Conservation (phyloP, 2,113 vertebrate genomes). For the Podilymbus podiceps region DNA sequence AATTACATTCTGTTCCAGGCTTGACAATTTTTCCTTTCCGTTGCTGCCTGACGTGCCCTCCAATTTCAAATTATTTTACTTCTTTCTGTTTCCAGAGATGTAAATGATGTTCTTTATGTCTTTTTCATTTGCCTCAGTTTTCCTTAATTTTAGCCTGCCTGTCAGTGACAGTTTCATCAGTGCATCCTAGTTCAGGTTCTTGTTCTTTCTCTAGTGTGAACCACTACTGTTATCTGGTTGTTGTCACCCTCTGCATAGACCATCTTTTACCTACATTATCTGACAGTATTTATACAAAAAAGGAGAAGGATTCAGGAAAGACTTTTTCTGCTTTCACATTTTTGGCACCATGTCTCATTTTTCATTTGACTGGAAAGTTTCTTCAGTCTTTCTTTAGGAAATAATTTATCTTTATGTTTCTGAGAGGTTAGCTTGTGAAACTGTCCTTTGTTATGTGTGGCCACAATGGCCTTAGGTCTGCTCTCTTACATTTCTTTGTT, state of each 20-base stretch:
- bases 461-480: not conserved
- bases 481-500: not conserved
- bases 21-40: not conserved
- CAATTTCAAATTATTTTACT: not conserved
- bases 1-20: not conserved
- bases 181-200: not conserved
- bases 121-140: not conserved
- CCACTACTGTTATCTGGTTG: not conserved
- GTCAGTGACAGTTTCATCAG: not conserved
- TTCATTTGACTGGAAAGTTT: not conserved
- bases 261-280: not conserved
- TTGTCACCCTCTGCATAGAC: not conserved
- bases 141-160: not conserved
- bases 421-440: not conserved
- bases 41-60: not conserved
- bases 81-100: not conserved
- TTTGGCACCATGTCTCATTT: not conserved
- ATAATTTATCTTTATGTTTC: not conserved
- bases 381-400: not conserved
- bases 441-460: not conserved
- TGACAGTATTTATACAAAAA: not conserved
- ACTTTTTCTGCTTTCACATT: not conserved
- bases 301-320: not conserved
- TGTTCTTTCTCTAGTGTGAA: not conserved
- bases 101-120: not conserved